Conservation (phyloP, 1,140 invertebrate species). For the Cydia splendana region DNA sequence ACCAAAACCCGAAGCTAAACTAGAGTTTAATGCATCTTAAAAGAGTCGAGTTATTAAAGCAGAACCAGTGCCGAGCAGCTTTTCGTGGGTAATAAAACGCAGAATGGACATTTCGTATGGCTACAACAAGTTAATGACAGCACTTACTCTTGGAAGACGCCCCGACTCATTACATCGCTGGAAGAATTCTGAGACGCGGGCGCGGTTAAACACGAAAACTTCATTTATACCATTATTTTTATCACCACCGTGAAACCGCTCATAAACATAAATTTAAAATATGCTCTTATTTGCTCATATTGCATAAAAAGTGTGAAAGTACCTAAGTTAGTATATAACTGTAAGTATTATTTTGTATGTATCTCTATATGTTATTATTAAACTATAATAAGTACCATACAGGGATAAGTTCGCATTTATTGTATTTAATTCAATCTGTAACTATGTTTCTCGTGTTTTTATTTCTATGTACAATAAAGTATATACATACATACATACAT, state of each 20-base stretch:
- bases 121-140: conserved; percentile 30
- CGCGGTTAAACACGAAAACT: conserved; percentile 2
- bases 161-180: conserved; percentile 4
- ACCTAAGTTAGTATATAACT: background rate
- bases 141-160: conserved; percentile 23
- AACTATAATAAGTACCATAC: no score
- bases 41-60: conserved; percentile 26
- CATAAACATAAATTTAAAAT: conserved; percentile 6
- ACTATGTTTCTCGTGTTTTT: no score
- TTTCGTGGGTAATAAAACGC: conserved; percentile 31
- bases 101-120: conserved; percentile 29
- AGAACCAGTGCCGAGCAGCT: conserved; percentile 15
- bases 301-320: background rate
- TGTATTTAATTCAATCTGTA: no score
- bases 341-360: no score
- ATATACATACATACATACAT: no score
- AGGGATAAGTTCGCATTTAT: no score
- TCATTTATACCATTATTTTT: conserved; percentile 14
- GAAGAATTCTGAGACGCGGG: conserved; percentile 18
- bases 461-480: no score
- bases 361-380: no score
- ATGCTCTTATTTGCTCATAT: background rate
- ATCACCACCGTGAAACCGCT: background rate
- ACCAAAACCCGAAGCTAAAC: background rate
- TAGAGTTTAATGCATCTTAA: conserved; percentile 14